Conservation (phyloP, 2,797 vertebrate genomes). For the Alosa sapidissima region DNA sequence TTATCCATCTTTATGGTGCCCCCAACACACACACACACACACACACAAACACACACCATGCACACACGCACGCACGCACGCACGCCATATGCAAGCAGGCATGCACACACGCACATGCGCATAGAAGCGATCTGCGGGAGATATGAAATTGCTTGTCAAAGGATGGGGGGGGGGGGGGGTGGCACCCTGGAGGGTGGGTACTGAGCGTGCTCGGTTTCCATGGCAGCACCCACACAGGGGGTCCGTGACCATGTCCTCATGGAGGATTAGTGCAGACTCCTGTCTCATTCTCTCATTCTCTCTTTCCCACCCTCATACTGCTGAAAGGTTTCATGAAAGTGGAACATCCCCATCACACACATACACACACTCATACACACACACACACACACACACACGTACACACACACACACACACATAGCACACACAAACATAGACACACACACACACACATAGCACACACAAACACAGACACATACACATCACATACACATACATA, state of each 20-base stretch:
- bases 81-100: neutral
- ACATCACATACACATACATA: neutral
- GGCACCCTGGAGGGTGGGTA: neutral
- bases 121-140: neutral
- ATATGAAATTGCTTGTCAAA: neutral
- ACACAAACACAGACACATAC: neutral
- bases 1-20: neutral
- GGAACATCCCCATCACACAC: neutral
- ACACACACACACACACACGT: neutral
- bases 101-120: neutral
- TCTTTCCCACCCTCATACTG: too few species aligned
- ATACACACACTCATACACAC: neutral
- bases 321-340: too few species aligned
- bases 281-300: neutral
- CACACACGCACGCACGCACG: neutral
- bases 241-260: neutral
- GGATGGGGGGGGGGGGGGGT: neutral
- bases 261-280: neutral
- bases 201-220: conserved; percentile 13
- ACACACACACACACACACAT: too few species aligned
- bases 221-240: neutral
- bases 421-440: too few species aligned
- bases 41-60: neutral
- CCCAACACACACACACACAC: neutral
- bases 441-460: too few species aligned